A percentile compares a stretch with the other conserved stretches of the same genome.
Evolutionary conservation across 2,888 invertebrate genomes (phyloP).

Genomic region (Diaperis boleti): DNA sequence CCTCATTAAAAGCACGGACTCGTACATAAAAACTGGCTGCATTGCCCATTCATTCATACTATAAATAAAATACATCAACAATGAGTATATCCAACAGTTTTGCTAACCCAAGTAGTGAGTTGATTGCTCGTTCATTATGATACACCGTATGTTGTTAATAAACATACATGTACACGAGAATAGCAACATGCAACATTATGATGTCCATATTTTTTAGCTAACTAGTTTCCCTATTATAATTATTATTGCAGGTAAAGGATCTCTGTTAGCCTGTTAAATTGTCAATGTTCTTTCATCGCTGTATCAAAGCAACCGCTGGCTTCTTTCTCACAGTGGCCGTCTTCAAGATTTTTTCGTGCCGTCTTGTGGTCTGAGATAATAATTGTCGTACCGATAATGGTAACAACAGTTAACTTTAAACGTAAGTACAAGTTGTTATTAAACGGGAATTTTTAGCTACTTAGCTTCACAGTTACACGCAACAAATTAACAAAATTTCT

Average conservation of each 20-base stretch:
- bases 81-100: conserved; percentile 27
- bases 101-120: conserved; percentile 12
- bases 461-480: conserved; percentile 8
- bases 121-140: conserved; percentile 27
- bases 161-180: conserved; percentile 12
- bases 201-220: background rate
- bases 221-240: conserved; percentile 16
- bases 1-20: conserved; percentile 5
- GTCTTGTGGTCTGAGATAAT: conserved; percentile 24
- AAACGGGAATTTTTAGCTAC: conserved; percentile 19
- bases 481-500: conserved; percentile 23
- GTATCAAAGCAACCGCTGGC: conserved; percentile 19
- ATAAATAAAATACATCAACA: conserved; percentile 31
- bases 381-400: conserved; percentile 32
- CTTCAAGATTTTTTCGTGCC: conserved; percentile 12
- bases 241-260: conserved; percentile 18
- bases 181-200: conserved; percentile 6
- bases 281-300: conserved; percentile 8
- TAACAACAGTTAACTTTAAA: conserved; percentile 24
- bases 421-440: conserved; percentile 15
- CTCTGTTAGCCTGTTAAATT: conserved; percentile 14
- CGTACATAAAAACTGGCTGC: conserved; percentile 7
- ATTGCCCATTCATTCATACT: conserved; percentile 20
- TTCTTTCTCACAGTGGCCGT: conserved; percentile 29
- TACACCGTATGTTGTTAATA: conserved; percentile 23